phyloP scores from a whole-genome alignment of 1,140 invertebrate species.

The Cydia strobilella region DNA sequence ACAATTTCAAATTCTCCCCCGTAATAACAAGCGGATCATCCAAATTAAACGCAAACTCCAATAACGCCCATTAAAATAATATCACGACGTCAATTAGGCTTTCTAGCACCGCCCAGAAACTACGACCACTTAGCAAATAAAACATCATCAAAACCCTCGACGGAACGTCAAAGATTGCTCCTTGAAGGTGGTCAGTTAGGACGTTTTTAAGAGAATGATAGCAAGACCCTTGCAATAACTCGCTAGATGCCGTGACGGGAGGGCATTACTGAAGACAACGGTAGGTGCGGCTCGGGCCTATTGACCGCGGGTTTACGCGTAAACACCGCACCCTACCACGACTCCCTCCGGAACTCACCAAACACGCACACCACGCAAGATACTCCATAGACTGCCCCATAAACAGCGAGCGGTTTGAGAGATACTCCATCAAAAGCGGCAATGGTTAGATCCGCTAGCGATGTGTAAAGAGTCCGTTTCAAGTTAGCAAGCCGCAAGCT shows the following conservation, averaged over 20 bases:
- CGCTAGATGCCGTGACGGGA: conserved; percentile 68
- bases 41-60: conserved; percentile 23
- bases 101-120: conserved; percentile 47
- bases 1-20: neutral
- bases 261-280: conserved; percentile 69
- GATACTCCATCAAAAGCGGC: conserved; percentile 19
- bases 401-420: neutral
- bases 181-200: neutral
- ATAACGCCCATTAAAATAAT: conserved; percentile 38
- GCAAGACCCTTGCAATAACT: conserved; percentile 53
- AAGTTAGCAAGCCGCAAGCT: conserved; percentile 45
- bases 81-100: conserved; percentile 64
- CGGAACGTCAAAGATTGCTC: neutral
- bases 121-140: conserved; percentile 69
- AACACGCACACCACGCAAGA: neutral
- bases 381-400: conserved; percentile 34
- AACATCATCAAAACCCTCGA: conserved; percentile 43
- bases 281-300: conserved; percentile 69
- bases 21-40: conserved; percentile 22
- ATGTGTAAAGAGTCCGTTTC: conserved; percentile 42
- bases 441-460: conserved; percentile 42
- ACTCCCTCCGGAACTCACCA: conserved; percentile 34
- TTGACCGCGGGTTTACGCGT: conserved; percentile 69
- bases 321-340: conserved; percentile 58
- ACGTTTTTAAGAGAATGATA: neutral